Evolutionary conservation across 2,797 vertebrate genomes (phyloP), one percentile per base, ranked within the genome.

Genomic region (Acestrorhynchus altus): DNA sequence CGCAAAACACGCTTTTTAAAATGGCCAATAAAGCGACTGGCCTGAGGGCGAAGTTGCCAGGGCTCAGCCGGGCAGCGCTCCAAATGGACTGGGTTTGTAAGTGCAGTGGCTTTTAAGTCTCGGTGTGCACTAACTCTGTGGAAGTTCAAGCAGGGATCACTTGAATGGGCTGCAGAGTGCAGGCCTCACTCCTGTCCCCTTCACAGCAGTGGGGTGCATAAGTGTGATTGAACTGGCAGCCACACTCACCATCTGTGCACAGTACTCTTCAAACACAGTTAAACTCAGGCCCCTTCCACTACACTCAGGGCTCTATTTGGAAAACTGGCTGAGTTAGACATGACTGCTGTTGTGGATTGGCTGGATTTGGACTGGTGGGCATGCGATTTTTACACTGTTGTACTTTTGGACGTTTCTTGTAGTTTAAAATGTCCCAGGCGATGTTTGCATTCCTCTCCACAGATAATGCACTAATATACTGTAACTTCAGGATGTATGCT

Each of bases 151-250:
- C 42, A 81, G 83, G 13, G 28, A 85, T 78, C 76, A 78, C 42
- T 87, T 87, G 44, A 72, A 84, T 85, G 82, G 86, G 76, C 70
- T 76, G 83, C 80, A 63, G 82, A 88, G 85, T 85, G 76, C 64
- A 84, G 73, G 81, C 39, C 64, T 84, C 70, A 71, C 47, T 54
- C 79, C 79, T 83, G 78, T 56, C 67, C 68, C 35, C 79, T 81
- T 72, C 83, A 81, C 71, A 86, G 85, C 87, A 86, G 85, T 86
- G 77, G 83, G 82, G 81, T 68, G 71, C 56, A 42, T 68, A 40
- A 56, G 66, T 88, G 78, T 87, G 88, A 84, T 93, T 89, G 87
- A 91, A 86, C 88, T 93, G 91, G 90, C 89, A 90, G 78, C 83
- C 75, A 87, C 87, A 84, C 83, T 67, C 73, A 86, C 78, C 90